These are phyloP conservation scores for Scolopax rusticola DNA, from an alignment of 2,797 vertebrate species.

Conservation along the genomic window DNA sequence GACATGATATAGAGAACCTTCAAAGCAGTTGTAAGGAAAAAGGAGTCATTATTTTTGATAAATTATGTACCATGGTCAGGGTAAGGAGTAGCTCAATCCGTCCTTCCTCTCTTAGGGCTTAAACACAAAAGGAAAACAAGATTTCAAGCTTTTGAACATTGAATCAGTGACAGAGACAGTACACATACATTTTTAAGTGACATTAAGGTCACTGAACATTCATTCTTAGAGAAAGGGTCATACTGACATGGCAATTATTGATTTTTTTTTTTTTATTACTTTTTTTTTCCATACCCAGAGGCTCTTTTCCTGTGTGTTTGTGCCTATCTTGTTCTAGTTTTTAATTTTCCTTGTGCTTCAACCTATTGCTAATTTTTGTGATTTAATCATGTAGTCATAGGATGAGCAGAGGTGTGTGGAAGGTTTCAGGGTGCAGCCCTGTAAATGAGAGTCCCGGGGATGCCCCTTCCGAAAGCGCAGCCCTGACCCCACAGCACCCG, in stretches of 20 bases:
- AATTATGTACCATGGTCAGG: background rate
- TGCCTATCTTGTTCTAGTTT: background rate
- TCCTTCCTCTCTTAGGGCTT: background rate
- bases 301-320: background rate
- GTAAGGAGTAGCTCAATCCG: slow-evolving; percentile 3
- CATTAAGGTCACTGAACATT: background rate
- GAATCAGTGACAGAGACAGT: background rate
- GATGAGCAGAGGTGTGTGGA: background rate
- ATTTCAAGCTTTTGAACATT: background rate
- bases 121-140: background rate
- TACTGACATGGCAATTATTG: background rate
- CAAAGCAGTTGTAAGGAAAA: background rate
- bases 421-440: background rate
- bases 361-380: background rate
- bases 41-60: slow-evolving; percentile 24
- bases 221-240: background rate
- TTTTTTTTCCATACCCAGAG: background rate
- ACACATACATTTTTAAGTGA: background rate
- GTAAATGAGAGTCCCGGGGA: background rate
- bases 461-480: background rate
- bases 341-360: background rate
- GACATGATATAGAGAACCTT: background rate
- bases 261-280: background rate
- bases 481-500: accelerated
- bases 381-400: background rate